A percentile compares a stretch with the other conserved stretches of the same genome.
Conservation (phyloP, 1,140 invertebrate genomes). For the Platyscapa corneri region DNA sequence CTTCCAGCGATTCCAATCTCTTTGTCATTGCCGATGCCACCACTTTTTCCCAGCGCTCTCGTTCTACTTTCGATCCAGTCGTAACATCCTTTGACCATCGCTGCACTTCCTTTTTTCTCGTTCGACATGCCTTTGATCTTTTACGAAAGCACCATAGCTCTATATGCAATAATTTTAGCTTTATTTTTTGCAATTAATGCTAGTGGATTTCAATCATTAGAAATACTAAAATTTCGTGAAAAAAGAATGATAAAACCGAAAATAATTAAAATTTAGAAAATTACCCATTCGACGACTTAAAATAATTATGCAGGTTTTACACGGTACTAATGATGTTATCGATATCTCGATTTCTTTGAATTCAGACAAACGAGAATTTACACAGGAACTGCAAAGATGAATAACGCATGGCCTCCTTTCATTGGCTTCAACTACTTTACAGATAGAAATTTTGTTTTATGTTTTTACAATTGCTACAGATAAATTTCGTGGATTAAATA, state of each 20-base stretch:
- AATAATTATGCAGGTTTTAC: too few relatives aligned
- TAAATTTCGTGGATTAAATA: too few relatives aligned
- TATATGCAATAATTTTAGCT: neutral
- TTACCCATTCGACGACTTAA: too few relatives aligned
- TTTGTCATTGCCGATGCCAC: neutral
- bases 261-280: too few relatives aligned
- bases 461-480: too few relatives aligned
- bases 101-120: neutral
- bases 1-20: slow-evolving; percentile 5
- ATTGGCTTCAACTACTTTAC: too few relatives aligned
- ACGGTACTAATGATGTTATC: too few relatives aligned
- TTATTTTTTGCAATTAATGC: neutral
- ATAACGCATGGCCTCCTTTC: too few relatives aligned
- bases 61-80: neutral
- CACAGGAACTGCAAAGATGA: too few relatives aligned
- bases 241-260: neutral
- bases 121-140: neutral
- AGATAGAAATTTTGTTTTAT: too few relatives aligned
- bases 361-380: too few relatives aligned
- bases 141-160: neutral
- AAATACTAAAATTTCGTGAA: neutral
- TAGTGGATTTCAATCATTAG: neutral
- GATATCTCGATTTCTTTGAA: too few relatives aligned
- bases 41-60: neutral
- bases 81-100: neutral